These are phyloP conservation scores for Denticeps clupeoides DNA, from an alignment of 2,797 vertebrate genomes.

Conservation along the genomic window DNA sequence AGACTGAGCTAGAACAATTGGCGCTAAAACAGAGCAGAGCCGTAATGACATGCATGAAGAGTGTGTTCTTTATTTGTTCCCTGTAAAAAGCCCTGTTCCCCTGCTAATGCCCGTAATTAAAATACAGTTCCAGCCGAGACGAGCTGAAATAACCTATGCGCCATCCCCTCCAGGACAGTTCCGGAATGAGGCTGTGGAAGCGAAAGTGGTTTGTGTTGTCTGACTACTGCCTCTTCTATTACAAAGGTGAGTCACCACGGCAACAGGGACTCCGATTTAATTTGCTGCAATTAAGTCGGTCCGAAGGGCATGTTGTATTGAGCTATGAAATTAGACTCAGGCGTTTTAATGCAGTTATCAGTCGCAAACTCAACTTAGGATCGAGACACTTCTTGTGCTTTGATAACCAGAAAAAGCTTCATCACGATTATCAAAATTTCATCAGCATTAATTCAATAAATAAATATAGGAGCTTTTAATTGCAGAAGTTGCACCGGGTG, in stretches of 20 bases:
- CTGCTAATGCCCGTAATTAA: slow-evolving; percentile 25
- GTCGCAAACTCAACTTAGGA: too few relatives aligned
- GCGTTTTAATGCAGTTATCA: neutral
- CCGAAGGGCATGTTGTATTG: neutral
- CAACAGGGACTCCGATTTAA: slow-evolving; percentile 1
- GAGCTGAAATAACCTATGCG: slow-evolving; percentile 1
- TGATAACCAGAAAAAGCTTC: too few relatives aligned
- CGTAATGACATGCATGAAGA: slow-evolving; percentile 19
- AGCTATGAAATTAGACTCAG: neutral
- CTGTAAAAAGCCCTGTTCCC: slow-evolving; percentile 17
- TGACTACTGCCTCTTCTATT: slow-evolving; percentile 97
- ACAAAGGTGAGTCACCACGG: slow-evolving; percentile 78
- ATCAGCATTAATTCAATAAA: too few relatives aligned
- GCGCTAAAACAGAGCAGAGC: too few relatives aligned
- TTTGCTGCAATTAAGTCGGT: neutral
- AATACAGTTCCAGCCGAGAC: slow-evolving; percentile 24
- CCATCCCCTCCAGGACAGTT: slow-evolving; percentile 78
- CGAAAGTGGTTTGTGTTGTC: slow-evolving; percentile 96
- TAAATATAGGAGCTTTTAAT: too few relatives aligned
- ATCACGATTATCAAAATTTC: too few relatives aligned
- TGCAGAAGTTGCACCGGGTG: too few relatives aligned
- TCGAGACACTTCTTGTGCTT: too few relatives aligned
- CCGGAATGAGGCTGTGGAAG: slow-evolving; percentile 97
- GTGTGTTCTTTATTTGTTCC: neutral
- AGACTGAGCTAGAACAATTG: too few relatives aligned